Evolutionary conservation across 2,888 invertebrate species (phyloP), one percentile per base, ranked within the genome.

Genomic region (Caenorhabditis panamensis): DNA sequence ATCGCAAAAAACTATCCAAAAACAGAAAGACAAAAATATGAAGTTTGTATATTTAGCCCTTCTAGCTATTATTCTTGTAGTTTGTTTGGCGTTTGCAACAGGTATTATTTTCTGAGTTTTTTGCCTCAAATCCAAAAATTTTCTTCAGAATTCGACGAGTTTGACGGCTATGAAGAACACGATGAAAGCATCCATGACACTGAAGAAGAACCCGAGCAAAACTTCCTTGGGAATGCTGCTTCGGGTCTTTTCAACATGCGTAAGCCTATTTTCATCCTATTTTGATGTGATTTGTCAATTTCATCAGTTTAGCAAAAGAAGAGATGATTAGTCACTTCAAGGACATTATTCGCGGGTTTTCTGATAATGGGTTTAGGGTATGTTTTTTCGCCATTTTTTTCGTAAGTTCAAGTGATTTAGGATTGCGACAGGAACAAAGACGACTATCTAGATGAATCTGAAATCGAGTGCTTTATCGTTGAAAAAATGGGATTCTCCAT

Each of bases 301-400:
- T 9, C 5, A 47, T 11, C 41, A 41, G 20, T 73, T 64, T 49
- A 79, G 73, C 54, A 22, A 61, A 47, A 47, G 73, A 73, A 16
- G 66, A 64, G 16, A 61, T 80, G 49, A 56, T 20, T 20, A 69
- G 47, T 24, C 75, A 76, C 20, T 47, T 81, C 67, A 81, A 71
- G 72, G 81, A 76, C 81, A 72, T 81, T 24, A 66, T 81, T 59
- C 76, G 81, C 22, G 81, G 81, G 24, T 72, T 81, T 72, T 76
- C 76, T 64, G 81, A 81, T 77, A 81, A 67, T 51, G 76, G 71
- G 56, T 59, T 81, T 22, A 75, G 72, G 56, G 81, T 81, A 24
- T 11, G n/a, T 9, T 18, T 31, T 13, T n/a, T n/a, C 11, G 18
- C n/a, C 11, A 20, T 37, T 37, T 58, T n/a, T n/a, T n/a, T n/a